Conservation (phyloP, 2,888 invertebrate species). For the Bellardia bayeri region DNA sequence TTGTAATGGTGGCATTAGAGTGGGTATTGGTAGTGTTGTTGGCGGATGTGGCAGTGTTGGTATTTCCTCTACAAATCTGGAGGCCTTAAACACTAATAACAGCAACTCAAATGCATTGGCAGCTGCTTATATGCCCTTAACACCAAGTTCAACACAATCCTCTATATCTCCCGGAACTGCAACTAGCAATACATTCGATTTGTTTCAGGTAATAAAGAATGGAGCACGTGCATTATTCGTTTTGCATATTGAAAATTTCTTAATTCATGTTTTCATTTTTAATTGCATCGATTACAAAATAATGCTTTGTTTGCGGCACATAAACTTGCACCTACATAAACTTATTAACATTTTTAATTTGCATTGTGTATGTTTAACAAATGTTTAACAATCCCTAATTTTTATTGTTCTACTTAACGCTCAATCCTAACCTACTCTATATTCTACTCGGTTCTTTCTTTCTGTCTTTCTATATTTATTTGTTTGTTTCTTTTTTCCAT, state of each 20-base stretch:
- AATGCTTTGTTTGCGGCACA: constrained; percentile 48
- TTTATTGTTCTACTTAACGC: background rate
- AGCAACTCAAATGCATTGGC: constrained; percentile 66
- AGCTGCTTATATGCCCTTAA: constrained; percentile 80
- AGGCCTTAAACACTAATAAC: constrained; percentile 61
- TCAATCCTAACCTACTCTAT: constrained; percentile 6
- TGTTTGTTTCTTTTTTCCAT: constrained; percentile 53
- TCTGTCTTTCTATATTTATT: constrained; percentile 43
- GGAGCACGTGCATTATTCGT: background rate
- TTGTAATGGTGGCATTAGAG: constrained; percentile 68
- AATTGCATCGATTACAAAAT: constrained; percentile 19
- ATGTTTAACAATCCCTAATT: constrained; percentile 41
- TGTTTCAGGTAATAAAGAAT: constrained; percentile 81
- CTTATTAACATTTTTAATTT: constrained; percentile 49
- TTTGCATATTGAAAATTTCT: constrained; percentile 11
- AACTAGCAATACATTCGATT: constrained; percentile 80
- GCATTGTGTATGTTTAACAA: constrained; percentile 51
- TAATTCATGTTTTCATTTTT: constrained; percentile 15
- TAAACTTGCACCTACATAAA: constrained; percentile 52
- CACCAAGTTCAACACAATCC: constrained; percentile 83
- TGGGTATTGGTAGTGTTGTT: constrained; percentile 6
- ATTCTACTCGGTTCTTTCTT: constrained; percentile 74
- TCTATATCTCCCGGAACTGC: constrained; percentile 82
- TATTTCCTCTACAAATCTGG: constrained; percentile 66
- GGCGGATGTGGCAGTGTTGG: constrained; percentile 63